phyloP scores from a whole-genome alignment of 2,113 vertebrate species.

The Todiramphus saurophagus region DNA sequence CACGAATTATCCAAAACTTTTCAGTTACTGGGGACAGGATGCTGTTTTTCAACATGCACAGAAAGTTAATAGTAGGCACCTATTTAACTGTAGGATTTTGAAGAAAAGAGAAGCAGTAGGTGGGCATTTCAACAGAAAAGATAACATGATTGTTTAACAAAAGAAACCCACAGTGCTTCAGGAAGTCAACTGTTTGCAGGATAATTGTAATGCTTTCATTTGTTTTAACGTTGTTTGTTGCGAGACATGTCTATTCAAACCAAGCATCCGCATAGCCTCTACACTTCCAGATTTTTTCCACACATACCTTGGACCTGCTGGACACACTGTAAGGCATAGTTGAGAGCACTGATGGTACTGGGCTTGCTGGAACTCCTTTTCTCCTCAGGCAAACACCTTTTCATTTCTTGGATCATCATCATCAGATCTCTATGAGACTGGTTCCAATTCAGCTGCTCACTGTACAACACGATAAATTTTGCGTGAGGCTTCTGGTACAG shows the following conservation, averaged over 20 bases:
- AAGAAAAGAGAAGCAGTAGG: neutral
- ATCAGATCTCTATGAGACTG: constrained; percentile 78
- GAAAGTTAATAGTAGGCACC: neutral
- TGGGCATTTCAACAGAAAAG: neutral
- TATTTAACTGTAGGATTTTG: neutral
- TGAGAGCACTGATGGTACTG: constrained; percentile 84
- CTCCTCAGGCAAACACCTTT: constrained; percentile 82
- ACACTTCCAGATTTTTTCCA: neutral
- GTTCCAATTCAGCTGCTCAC: constrained; percentile 54
- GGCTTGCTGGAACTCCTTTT: constrained; percentile 78
- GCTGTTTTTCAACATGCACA: neutral
- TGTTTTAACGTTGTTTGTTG: neutral
- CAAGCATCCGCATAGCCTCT: neutral
- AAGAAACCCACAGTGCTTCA: neutral
- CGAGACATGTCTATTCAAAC: neutral
- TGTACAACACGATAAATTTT: neutral
- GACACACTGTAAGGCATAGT: constrained; percentile 87
- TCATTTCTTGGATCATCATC: constrained; percentile 86
- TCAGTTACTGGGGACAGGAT: neutral
- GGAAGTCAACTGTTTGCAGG: neutral
- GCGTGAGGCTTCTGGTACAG: neutral
- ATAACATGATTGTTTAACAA: neutral
- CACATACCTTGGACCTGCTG: constrained; percentile 84
- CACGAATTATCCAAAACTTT: neutral
- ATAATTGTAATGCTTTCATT: neutral